A percentile compares a stretch with the other conserved stretches of the same genome.
Conservation (phyloP, 2,113 vertebrate genomes). For the Thamnophis sirtalis region DNA sequence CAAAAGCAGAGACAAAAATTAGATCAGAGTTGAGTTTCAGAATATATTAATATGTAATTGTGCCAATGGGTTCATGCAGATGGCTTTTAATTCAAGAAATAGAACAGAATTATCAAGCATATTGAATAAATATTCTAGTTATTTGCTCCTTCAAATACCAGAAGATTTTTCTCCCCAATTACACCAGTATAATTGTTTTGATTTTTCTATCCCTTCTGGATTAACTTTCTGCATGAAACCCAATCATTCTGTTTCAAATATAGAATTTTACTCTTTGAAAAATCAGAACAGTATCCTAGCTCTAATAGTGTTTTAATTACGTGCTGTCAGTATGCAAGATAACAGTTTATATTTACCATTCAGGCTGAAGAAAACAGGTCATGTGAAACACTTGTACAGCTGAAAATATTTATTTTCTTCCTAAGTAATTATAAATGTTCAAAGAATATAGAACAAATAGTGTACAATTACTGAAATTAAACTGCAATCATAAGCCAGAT, state of each 20-base stretch:
- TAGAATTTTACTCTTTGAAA: not conserved
- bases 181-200: not conserved
- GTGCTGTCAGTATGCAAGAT: not conserved
- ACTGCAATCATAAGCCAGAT: not conserved
- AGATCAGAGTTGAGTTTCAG: not conserved
- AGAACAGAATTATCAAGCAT: not conserved
- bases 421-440: not conserved
- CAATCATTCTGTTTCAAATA: not conserved
- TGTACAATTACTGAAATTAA: not conserved
- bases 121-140: not conserved
- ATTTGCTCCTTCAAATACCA: not conserved
- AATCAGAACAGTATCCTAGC: not conserved
- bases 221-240: not conserved
- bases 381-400: not conserved
- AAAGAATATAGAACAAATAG: not conserved
- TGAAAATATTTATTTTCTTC: constrained; percentile 1
- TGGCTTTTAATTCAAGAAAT: not conserved
- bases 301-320: not conserved
- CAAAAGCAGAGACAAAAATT: not conserved
- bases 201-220: not conserved
- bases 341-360: not conserved
- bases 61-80: constrained; percentile 1
- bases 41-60: constrained; percentile 2
- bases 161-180: not conserved
- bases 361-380: not conserved